These are phyloP conservation scores for Eupithecia inturbata DNA, from an alignment of 2,888 invertebrate species.

Conservation along the genomic window DNA sequence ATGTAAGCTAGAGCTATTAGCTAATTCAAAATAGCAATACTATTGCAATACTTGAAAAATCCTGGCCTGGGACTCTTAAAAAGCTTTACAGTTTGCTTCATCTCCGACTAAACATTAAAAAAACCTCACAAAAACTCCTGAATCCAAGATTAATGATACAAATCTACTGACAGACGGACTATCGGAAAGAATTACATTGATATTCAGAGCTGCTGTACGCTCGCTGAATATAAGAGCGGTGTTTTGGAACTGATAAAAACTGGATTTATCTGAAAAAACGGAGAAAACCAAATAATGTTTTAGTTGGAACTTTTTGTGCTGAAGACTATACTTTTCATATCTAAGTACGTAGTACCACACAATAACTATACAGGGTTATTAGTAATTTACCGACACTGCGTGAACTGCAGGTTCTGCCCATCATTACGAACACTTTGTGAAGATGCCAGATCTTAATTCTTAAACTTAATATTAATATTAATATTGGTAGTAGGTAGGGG, in stretches of 20 bases:
- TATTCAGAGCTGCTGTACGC: slow-evolving; percentile 30
- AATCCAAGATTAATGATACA: slow-evolving; percentile 31
- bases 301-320: neutral
- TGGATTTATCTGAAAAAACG: slow-evolving; percentile 2
- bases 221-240: slow-evolving; percentile 9
- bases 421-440: too few species aligned
- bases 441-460: too few species aligned
- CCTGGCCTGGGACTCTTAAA: neutral
- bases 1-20: too few species aligned
- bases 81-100: neutral
- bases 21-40: too few species aligned
- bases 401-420: too few species aligned
- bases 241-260: slow-evolving; percentile 15
- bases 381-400: too few species aligned
- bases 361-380: too few species aligned
- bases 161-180: slow-evolving; percentile 33
- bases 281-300: neutral
- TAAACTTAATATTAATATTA: too few species aligned
- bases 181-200: slow-evolving; percentile 37
- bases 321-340: neutral
- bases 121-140: slow-evolving; percentile 3
- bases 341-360: too few species aligned
- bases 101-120: neutral
- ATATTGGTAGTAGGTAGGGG: too few species aligned
- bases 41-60: too few species aligned